Evolutionary conservation across 2,888 invertebrate genomes (phyloP).

Genomic region (Tetrapedia diversipes): DNA sequence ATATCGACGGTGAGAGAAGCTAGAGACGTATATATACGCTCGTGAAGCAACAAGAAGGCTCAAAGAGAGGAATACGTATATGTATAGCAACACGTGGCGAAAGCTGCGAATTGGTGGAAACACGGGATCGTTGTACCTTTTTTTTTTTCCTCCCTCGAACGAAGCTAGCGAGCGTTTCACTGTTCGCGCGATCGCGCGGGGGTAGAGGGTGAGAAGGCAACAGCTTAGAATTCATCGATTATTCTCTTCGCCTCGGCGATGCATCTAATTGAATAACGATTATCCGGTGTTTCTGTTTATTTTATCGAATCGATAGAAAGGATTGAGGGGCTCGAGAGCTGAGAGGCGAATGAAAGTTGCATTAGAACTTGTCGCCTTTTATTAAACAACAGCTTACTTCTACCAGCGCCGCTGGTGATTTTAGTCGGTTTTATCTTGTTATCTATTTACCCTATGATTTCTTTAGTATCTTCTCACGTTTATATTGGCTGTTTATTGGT

Average conservation of each 20-base stretch:
- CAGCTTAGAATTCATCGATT: constrained; percentile 40
- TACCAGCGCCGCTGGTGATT: not conserved
- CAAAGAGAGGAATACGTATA: constrained; percentile 44
- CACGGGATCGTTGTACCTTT: constrained; percentile 49
- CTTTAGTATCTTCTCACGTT: not conserved
- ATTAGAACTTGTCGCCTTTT: not conserved
- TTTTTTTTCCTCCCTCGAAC: constrained; percentile 13
- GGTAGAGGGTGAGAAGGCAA: constrained; percentile 7
- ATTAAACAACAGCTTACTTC: no score
- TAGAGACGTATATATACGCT: constrained; percentile 56
- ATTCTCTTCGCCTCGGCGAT: constrained; percentile 15
- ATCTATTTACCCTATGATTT: not conserved
- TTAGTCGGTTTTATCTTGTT: not conserved
- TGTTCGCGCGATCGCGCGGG: constrained; percentile 27
- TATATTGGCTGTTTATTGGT: not conserved
- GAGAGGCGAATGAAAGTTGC: constrained; percentile 1
- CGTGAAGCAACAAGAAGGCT: constrained; percentile 61
- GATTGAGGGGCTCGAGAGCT: not conserved
- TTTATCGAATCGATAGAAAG: constrained; percentile 1
- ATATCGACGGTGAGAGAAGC: constrained; percentile 53
- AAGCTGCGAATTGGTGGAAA: constrained; percentile 53
- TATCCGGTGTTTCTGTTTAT: not conserved
- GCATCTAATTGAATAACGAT: constrained; percentile 33
- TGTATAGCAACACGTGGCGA: constrained; percentile 63
- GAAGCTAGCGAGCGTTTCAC: constrained; percentile 10